Evolutionary conservation across 2,888 invertebrate genomes (phyloP).

Genomic region (Acanthosepion esculentum): DNA sequence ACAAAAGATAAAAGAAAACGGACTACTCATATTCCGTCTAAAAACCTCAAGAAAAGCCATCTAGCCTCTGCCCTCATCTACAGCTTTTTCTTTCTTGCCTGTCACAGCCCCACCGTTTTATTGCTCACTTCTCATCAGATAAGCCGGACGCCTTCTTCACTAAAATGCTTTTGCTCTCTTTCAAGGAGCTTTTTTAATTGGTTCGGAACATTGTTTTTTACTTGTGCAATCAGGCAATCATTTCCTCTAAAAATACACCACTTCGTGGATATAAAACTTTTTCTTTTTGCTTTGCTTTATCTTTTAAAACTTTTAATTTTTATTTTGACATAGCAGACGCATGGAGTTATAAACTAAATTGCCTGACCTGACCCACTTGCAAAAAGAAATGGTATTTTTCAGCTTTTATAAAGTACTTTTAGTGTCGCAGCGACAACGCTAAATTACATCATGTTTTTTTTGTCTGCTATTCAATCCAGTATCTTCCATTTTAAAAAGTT

Average conservation of each 20-base stretch:
- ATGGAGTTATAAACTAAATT: not conserved
- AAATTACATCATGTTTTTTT: too few species aligned
- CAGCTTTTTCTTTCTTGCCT: too few species aligned
- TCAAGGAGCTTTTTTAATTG: not conserved
- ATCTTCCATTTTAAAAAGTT: too few species aligned
- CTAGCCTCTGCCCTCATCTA: not conserved
- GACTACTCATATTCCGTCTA: not conserved
- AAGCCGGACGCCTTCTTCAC: conserved; percentile 5
- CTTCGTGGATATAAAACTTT: not conserved
- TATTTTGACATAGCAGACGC: not conserved
- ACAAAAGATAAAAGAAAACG: not conserved
- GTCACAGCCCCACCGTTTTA: not conserved
- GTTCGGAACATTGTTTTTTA: not conserved
- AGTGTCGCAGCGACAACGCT: too few species aligned
- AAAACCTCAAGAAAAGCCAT: not conserved
- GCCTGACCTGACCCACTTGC: not conserved
- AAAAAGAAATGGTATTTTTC: not conserved
- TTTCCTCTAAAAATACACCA: not conserved
- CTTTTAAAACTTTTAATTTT: not conserved
- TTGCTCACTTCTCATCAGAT: not conserved
- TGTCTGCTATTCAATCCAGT: too few species aligned
- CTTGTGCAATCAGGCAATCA: not conserved
- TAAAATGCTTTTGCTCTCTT: not conserved
- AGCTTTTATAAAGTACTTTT: too few species aligned
- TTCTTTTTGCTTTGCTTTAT: not conserved